Percentiles rank a stretch among this genome's conserved stretches.
Conservation (phyloP, 2,797 vertebrate genomes). For the Falco biarmicus region DNA sequence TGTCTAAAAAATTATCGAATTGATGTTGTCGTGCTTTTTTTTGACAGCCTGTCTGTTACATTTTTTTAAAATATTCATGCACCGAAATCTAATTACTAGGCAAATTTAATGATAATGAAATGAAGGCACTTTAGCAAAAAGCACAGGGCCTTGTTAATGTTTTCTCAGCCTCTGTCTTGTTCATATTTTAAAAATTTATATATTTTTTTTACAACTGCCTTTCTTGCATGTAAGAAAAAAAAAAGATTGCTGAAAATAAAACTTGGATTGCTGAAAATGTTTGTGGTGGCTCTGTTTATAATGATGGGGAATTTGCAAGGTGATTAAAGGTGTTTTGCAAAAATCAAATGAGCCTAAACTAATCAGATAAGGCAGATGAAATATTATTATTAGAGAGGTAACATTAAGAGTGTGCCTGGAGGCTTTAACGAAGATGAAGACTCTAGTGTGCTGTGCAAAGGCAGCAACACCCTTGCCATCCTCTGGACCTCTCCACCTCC, state of each 20-base stretch:
- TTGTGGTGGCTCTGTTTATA: slow-evolving; percentile 32
- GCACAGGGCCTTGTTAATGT: slow-evolving; percentile 45
- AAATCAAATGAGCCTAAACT: slow-evolving; percentile 28
- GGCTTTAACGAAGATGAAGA: not conserved
- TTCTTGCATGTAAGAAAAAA: not conserved
- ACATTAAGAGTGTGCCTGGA: not conserved
- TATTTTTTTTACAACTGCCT: slow-evolving; percentile 3
- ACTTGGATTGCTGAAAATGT: slow-evolving; percentile 2
- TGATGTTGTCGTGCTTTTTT: slow-evolving; percentile 51
- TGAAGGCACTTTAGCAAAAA: slow-evolving; percentile 60
- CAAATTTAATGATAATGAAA: slow-evolving; percentile 67
- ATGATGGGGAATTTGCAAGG: not conserved
- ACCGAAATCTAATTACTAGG: slow-evolving; percentile 49
- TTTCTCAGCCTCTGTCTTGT: slow-evolving; percentile 55
- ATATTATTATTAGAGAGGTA: slow-evolving; percentile 24
- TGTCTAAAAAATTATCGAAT: slow-evolving; percentile 40
- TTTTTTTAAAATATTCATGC: slow-evolving; percentile 63
- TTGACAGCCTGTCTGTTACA: slow-evolving; percentile 62
- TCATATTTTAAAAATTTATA: not conserved
- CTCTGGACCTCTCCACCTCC: not conserved
- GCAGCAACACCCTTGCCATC: not conserved
- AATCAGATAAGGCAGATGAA: slow-evolving; percentile 38
- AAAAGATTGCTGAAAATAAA: slow-evolving; percentile 49
- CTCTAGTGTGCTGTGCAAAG: rapidly evolving
- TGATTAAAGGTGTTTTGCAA: not conserved